Base-by-base conservation (phyloP, 2,797 vertebrate genomes). In the Somateria mollissima region DNA sequence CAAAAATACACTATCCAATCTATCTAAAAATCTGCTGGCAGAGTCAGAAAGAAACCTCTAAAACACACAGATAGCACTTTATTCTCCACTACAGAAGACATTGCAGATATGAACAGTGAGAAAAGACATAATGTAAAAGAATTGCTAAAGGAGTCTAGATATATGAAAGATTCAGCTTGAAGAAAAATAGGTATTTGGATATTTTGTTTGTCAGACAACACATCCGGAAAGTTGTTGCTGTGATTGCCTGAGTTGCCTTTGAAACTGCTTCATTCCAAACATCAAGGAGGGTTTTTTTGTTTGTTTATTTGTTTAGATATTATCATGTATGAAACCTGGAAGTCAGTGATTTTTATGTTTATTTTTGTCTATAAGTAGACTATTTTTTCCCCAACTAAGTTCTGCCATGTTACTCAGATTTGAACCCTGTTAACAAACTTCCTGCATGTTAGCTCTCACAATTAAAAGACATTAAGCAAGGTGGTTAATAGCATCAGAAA, bases 151-250 rank as follows among this genome's bases (percentile, higher is more conserved):
- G 9, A 82, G 28, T 27, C 21, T 37, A 19, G 28, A 34, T 64
- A 15, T 60, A 36, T 25, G 32, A 82, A 79, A 89, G 47, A 7
- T 17, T 76, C 32, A 71, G 2, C 27, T 37, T 67, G 70, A 84
- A 53, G 34, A 69, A 69, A 45, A 66, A 56, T 18, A 28, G 21
- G 37, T 41, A 82, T 92, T 79, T 90, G 30, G 36, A 18, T 80
- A 86, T 87, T 86, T 79, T 87, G 43, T 86, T 84, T 64, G 84
- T 86, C 81, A 92, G 74, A 61, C 18, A 91, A 10, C 6, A 79
- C 36, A 65, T 77, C 92, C 64, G 53, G 43, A 25, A 93, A 95
- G 21, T 49, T 41, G 21, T 81, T 82, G 39, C 15, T 8, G 4
- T 74, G 56, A 84, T 62, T 80, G 19, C 17, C 30, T 15, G 25